Evolutionary conservation across 2,888 invertebrate species (phyloP), one percentile per base, ranked within the genome.

Genomic region (Drosophila ezoana): DNA sequence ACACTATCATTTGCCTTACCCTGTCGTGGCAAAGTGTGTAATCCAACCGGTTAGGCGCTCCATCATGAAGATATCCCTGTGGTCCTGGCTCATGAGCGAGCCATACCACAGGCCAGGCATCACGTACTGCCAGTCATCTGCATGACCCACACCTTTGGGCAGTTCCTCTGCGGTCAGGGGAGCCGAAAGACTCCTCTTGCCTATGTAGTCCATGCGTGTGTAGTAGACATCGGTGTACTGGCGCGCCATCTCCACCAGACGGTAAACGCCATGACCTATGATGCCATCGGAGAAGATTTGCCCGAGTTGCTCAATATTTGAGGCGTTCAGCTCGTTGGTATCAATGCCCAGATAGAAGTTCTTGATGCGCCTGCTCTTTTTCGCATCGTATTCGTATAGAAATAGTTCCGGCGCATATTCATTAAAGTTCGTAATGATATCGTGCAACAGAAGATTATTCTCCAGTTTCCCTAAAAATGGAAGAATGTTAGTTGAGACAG

Each of bases 201-300:
- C 95, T 63, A 94, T 91, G 82, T 94, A 95, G 28, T 93, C 93
- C 78, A 95, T 94, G 69, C 93, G 91, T 82, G 94, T 94, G 84
- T 94, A 95, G 87, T 93, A 95, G 3, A 95, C 94, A 0, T 66
- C 28, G 0, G 92, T 91, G 57, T 93, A 91, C 1, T 92, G 90
- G 0, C 94, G 92, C 51, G 95, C 90, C 60, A 95, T 77, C 66
- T 94, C 93, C 0, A 93, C 94, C 32, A 94, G 91, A 49, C 95
- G 93, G 79, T 95, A 93, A 0, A 93, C 93, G 0, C 93, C 92
- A 80, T 94, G 95, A 0, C 93, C 94, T 33, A 93, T 93, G 1
- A 94, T 86, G 2, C 93, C 90, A 82, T 95, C 95, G 0, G 93
- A 93, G 71, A 94, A 95, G 4, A 95, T 81, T 85, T 93, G 88